A percentile compares a stretch with the other conserved stretches of the same genome.
These are phyloP conservation scores for Stichopus horrens DNA, from an alignment of 53 echinoderm and acorn worm species.

Conservation along the genomic window DNA sequence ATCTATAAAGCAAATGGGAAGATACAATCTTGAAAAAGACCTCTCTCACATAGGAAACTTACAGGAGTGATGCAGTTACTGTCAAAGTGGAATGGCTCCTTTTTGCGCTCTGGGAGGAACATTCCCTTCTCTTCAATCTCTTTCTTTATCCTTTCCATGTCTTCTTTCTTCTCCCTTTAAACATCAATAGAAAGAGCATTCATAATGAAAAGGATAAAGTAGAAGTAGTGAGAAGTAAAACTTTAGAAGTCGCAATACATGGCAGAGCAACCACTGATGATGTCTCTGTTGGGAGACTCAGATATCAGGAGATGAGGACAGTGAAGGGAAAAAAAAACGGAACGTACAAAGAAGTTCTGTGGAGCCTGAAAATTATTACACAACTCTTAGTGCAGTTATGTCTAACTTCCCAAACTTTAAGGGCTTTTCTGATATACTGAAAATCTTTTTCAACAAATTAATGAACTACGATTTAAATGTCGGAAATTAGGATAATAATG, in stretches of 20 bases:
- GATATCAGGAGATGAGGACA: too few species aligned
- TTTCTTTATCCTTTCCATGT: conserved; percentile 69
- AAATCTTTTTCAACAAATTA: too few species aligned
- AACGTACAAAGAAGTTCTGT: too few species aligned
- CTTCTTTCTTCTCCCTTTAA: conserved; percentile 84
- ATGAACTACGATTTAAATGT: too few species aligned
- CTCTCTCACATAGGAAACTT: conserved; percentile 39
- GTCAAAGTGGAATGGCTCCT: conserved; percentile 80
- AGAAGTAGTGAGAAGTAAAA: neutral
- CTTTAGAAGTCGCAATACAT: neutral
- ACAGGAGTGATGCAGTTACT: conserved; percentile 98
- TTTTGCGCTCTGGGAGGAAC: conserved; percentile 74
- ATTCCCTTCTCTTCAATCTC: conserved; percentile 75
- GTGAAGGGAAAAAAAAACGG: too few species aligned
- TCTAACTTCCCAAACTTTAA: too few species aligned
- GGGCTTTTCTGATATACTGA: too few species aligned
- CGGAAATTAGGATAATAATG: too few species aligned
- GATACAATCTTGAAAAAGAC: neutral
- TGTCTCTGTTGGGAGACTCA: too few species aligned
- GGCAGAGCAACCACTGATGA: too few species aligned
- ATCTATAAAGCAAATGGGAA: neutral
- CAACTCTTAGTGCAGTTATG: too few species aligned
- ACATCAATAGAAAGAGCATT: neutral
- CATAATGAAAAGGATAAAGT: neutral
- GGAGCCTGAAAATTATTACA: too few species aligned